Conservation (phyloP, 1,140 invertebrate species). For the Drosophila kikkawai region DNA sequence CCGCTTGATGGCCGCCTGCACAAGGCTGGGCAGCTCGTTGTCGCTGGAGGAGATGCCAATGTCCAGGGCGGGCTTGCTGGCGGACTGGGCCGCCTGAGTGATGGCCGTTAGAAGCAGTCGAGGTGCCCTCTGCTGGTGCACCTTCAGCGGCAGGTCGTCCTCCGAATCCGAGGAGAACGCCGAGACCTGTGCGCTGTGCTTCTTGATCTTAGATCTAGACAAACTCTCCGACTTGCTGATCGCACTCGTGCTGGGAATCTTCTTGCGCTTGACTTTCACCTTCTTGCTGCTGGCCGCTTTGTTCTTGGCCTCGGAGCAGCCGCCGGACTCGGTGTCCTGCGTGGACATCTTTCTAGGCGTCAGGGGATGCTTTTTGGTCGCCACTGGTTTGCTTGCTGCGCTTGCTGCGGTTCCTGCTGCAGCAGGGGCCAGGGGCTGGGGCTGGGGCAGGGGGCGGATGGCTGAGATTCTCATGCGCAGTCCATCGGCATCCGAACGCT, state of each 20-base stretch:
- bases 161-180: constrained; percentile 73
- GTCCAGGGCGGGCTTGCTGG: constrained; percentile 47
- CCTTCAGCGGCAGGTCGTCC: constrained; percentile 69
- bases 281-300: constrained; percentile 64
- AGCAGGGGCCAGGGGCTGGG: constrained; percentile 28
- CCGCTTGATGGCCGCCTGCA: constrained; percentile 89
- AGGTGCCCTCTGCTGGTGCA: constrained; percentile 73
- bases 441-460: constrained; percentile 62
- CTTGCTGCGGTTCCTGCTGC: constrained; percentile 15
- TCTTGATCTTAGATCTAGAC: constrained; percentile 32
- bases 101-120: constrained; percentile 74
- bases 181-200: constrained; percentile 9
- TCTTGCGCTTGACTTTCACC: constrained; percentile 74
- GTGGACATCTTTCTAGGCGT: constrained; percentile 49
- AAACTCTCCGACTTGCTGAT: constrained; percentile 34
- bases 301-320: constrained; percentile 28
- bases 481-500: constrained; percentile 79
- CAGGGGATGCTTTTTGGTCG: constrained; percentile 18
- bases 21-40: constrained; percentile 89
- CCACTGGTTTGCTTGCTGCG: constrained; percentile 9
- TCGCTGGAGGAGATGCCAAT: constrained; percentile 88
- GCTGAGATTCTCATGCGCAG: constrained; percentile 84
- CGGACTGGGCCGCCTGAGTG: constrained; percentile 42
- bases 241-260: constrained; percentile 42
- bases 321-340: constrained; percentile 47